These are phyloP conservation scores for Andrena trimmerana DNA, from an alignment of 2,888 invertebrate species.

Conservation along the genomic window DNA sequence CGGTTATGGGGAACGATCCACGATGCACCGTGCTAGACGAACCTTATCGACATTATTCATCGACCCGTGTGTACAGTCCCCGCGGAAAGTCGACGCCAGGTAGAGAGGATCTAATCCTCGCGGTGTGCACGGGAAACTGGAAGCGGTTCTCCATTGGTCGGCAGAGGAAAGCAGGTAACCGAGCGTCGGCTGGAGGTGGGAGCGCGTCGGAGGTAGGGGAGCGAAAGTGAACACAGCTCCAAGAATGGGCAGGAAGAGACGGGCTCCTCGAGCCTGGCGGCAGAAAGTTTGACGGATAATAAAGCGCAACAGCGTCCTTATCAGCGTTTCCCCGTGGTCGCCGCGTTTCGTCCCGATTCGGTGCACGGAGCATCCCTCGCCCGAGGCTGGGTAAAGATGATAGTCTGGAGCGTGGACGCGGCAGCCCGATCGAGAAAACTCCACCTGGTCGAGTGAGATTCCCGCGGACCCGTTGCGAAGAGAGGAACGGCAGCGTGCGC, in stretches of 20 bases:
- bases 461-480: slow-evolving; percentile 10
- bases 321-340: background rate
- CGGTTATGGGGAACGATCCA: slow-evolving; percentile 30
- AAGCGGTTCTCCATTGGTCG: slow-evolving; percentile 44
- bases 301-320: slow-evolving; percentile 22
- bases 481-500: slow-evolving; percentile 51
- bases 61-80: slow-evolving; percentile 28
- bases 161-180: slow-evolving; percentile 43
- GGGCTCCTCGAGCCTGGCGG: slow-evolving; percentile 63
- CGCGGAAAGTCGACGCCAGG: slow-evolving; percentile 8
- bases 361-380: background rate
- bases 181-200: slow-evolving; percentile 53
- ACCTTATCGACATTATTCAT: slow-evolving; percentile 49
- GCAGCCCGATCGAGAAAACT: slow-evolving; percentile 22
- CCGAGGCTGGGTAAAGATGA: slow-evolving; percentile 24
- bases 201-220: slow-evolving; percentile 66
- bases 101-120: slow-evolving; percentile 25
- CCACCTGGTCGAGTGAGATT: slow-evolving; percentile 23
- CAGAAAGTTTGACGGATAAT: slow-evolving; percentile 54
- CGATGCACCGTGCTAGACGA: slow-evolving; percentile 26
- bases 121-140: slow-evolving; percentile 24
- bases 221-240: slow-evolving; percentile 84
- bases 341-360: background rate
- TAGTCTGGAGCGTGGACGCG: slow-evolving; percentile 29
- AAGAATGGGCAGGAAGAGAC: slow-evolving; percentile 84